These are phyloP conservation scores for Conus canariensis DNA, from an alignment of 2,888 invertebrate species.

Conservation along the genomic window DNA sequence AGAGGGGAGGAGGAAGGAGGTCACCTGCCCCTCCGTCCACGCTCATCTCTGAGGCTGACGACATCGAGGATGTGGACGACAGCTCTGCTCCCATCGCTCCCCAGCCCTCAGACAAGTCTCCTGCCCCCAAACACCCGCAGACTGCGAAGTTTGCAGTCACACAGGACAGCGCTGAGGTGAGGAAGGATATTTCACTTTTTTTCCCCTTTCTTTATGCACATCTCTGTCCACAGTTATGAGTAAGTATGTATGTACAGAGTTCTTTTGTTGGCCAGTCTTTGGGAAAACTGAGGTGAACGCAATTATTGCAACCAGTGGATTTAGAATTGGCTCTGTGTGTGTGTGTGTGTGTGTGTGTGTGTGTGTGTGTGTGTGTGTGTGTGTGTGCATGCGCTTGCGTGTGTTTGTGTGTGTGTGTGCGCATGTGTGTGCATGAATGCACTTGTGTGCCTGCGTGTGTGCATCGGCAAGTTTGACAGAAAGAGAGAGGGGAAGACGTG, in stretches of 20 bases:
- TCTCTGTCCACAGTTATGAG: neutral
- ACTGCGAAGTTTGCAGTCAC: constrained; percentile 18
- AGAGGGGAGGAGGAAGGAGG: neutral
- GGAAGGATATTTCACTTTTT: neutral
- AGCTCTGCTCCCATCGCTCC: constrained; percentile 65
- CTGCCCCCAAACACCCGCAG: constrained; percentile 35
- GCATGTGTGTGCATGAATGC: too few species aligned
- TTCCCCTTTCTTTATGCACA: neutral
- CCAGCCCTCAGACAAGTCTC: constrained; percentile 50
- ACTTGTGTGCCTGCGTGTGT: too few species aligned
- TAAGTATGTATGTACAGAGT: too few species aligned
- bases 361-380: neutral
- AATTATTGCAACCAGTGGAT: too few species aligned
- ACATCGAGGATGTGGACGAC: constrained; percentile 64
- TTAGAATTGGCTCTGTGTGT: too few species aligned
- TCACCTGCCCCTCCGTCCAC: constrained; percentile 43
- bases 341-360: too few species aligned
- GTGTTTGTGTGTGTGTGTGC: neutral
- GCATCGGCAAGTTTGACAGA: too few species aligned
- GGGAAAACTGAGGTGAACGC: too few species aligned
- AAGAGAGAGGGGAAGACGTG: too few species aligned
- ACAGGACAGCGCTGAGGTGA: neutral
- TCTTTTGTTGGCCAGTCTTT: too few species aligned
- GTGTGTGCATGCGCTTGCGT: neutral
- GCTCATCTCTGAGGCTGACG: constrained; percentile 46